These are phyloP conservation scores for Epicauta chinensis DNA, from an alignment of 1,140 invertebrate species.

Conservation along the genomic window DNA sequence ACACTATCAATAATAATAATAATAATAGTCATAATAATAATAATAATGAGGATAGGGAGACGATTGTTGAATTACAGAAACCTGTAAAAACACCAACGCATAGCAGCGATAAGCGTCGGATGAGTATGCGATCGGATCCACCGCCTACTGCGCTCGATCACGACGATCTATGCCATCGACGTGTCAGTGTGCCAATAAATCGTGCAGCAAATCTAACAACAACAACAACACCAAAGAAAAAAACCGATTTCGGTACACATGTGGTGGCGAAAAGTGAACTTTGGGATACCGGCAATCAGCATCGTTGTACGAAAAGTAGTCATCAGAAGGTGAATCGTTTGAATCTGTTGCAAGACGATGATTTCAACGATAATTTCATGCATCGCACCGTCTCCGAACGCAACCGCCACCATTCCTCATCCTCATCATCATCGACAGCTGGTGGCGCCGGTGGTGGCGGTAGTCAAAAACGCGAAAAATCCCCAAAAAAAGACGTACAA, in stretches of 20 bases:
- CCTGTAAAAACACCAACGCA: conserved; percentile 23
- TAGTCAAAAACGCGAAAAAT: conserved; percentile 34
- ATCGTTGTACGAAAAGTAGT: conserved; percentile 35
- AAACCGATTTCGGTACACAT: conserved; percentile 37
- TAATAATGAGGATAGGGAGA: too few species aligned
- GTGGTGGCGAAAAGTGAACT: conserved; percentile 41
- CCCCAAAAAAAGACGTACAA: conserved; percentile 22
- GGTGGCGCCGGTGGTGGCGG: too few species aligned
- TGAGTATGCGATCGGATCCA: conserved; percentile 15
- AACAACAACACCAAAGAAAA: conserved; percentile 35
- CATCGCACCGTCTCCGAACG: conserved; percentile 40
- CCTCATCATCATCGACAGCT: neutral
- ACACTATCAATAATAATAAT: neutral
- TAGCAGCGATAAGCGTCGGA: conserved; percentile 21
- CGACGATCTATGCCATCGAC: conserved; percentile 26
- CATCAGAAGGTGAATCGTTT: conserved; percentile 19
- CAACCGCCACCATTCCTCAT: conserved; percentile 27
- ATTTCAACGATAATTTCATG: conserved; percentile 32
- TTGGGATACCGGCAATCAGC: conserved; percentile 41
- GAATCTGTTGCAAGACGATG: too few species aligned
- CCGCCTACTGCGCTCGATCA: neutral
- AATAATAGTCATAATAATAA: too few species aligned
- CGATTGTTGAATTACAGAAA: too few species aligned
- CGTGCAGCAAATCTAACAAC: too few species aligned
- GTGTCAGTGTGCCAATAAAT: conserved; percentile 30